Evolutionary conservation across 2,113 vertebrate species (phyloP).

Genomic region (Vulpes vulpes): DNA sequence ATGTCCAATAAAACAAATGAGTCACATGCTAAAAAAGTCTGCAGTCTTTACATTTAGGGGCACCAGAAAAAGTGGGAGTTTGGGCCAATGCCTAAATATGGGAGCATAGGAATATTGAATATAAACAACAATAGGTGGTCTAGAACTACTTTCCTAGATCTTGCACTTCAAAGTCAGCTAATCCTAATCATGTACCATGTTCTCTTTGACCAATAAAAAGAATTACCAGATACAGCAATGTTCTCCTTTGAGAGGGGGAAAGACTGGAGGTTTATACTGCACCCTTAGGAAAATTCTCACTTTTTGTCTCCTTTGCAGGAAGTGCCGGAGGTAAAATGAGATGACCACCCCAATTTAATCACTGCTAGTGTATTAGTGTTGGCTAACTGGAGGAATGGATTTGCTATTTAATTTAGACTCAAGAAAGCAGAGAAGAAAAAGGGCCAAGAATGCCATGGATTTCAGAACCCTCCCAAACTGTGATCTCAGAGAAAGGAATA

Average conservation of each 20-base stretch:
- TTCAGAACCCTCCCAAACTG: neutral
- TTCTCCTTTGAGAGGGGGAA: neutral
- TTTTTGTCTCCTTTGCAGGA: constrained; percentile 14
- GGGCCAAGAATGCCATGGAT: neutral
- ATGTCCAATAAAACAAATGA: neutral
- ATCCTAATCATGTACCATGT: neutral
- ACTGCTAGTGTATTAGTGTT: neutral
- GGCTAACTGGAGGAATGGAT: neutral
- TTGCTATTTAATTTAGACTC: neutral
- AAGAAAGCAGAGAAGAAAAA: neutral
- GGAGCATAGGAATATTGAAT: neutral
- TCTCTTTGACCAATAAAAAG: neutral
- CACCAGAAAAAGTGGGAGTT: neutral
- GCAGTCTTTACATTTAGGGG: neutral
- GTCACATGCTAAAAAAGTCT: neutral
- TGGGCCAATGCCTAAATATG: neutral
- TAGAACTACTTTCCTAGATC: neutral
- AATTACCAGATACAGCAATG: neutral
- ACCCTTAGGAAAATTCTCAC: constrained; percentile 5
- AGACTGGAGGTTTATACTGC: neutral
- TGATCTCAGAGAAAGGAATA: neutral
- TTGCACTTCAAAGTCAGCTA: neutral
- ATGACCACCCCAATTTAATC: neutral
- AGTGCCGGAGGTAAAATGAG: constrained; percentile 40
- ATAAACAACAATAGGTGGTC: neutral